Percentiles rank a stretch among this genome's conserved stretches.
Conservation (phyloP, 2,113 vertebrate species). For the Cacatua alba region DNA sequence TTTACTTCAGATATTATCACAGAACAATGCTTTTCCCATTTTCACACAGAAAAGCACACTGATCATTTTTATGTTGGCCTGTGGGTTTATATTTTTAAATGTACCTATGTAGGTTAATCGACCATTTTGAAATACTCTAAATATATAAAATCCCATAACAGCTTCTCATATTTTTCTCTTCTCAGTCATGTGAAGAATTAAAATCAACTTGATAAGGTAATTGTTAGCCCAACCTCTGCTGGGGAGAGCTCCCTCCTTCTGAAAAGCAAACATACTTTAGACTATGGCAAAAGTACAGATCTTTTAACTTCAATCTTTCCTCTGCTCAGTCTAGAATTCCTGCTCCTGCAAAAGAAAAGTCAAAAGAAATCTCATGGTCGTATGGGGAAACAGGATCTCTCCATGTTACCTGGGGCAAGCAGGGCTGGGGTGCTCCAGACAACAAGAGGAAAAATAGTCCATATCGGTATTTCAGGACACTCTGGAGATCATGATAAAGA, state of each 20-base stretch:
- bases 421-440: neutral
- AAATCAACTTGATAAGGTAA: neutral
- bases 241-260: neutral
- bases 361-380: neutral
- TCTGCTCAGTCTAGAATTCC: neutral
- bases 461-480: neutral
- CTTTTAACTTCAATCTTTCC: neutral
- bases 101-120: neutral
- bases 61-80: neutral
- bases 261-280: neutral
- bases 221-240: neutral
- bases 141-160: neutral
- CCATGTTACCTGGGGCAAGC: neutral
- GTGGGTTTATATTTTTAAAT: neutral
- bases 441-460: neutral
- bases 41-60: neutral
- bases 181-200: neutral
- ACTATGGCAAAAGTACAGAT: neutral
- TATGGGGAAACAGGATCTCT: neutral
- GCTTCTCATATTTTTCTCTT: neutral
- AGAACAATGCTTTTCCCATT: neutral
- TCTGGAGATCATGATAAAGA: slow-evolving; percentile 1
- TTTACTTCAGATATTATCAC: neutral
- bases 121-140: neutral
- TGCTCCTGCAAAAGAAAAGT: neutral